phyloP scores from a whole-genome alignment of 1,140 invertebrate genomes.

The Nixonia krombeini region DNA sequence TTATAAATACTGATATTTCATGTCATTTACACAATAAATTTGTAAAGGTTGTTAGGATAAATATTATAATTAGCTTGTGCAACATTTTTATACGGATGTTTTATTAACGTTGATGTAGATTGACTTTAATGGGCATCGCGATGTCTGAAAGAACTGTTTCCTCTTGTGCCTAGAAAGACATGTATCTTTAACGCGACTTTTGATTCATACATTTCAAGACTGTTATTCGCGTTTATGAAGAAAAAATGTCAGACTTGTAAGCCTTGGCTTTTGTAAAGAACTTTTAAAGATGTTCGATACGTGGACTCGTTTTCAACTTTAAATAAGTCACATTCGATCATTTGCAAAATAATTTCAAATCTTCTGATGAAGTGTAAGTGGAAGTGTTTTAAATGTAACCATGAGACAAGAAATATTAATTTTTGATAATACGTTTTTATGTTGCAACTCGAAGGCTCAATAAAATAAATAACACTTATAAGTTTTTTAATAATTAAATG shows the following conservation, averaged over 20 bases:
- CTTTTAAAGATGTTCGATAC: constrained; percentile 45
- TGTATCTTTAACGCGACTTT: constrained; percentile 34
- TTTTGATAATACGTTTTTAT: too few relatives aligned
- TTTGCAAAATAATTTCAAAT: neutral
- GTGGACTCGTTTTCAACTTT: constrained; percentile 12
- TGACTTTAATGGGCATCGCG: neutral
- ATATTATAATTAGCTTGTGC: constrained; percentile 2
- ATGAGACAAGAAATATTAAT: too few relatives aligned
- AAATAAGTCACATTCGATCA: constrained; percentile 4
- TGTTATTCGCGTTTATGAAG: constrained; percentile 40
- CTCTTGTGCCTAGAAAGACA: constrained; percentile 44
- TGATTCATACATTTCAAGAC: constrained; percentile 44
- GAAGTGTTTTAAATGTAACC: too few relatives aligned
- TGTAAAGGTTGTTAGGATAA: constrained; percentile 9
- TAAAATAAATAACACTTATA: too few relatives aligned
- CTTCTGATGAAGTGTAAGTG: neutral
- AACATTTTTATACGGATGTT: constrained; percentile 24
- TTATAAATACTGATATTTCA: too few relatives aligned
- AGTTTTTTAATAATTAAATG: too few relatives aligned
- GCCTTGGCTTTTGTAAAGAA: constrained; percentile 41
- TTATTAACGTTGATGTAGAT: constrained; percentile 14
- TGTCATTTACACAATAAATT: neutral
- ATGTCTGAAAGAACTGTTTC: constrained; percentile 24
- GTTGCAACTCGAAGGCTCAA: too few relatives aligned
- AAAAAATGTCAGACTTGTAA: constrained; percentile 40